Evolutionary conservation across 2,888 invertebrate genomes (phyloP).

Genomic region (Podabrus alpinus): DNA sequence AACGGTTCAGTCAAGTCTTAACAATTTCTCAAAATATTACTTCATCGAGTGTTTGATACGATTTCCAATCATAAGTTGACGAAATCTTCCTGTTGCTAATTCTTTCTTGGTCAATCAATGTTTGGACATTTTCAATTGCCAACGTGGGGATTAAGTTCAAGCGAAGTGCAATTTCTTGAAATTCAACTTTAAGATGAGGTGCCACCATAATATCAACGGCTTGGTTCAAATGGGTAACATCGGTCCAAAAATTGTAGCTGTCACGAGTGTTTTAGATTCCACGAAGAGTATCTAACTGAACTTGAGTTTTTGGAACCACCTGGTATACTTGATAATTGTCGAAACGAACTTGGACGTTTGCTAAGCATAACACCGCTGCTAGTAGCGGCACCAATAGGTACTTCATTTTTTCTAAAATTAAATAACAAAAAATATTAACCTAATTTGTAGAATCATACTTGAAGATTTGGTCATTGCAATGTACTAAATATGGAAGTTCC

Average conservation of each 20-base stretch:
- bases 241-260: conserved; percentile 54
- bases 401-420: neutral
- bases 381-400: neutral
- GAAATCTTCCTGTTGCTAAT: conserved; percentile 42
- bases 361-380: neutral
- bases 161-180: conserved; percentile 53
- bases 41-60: conserved; percentile 63
- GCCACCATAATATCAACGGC: conserved; percentile 64
- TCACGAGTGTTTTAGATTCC: neutral
- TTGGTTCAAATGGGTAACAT: conserved; percentile 45
- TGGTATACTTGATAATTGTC: conserved; percentile 46
- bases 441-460: too few species aligned
- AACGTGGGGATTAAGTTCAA: conserved; percentile 53
- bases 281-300: neutral
- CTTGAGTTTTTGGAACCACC: conserved; percentile 38
- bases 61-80: conserved; percentile 61
- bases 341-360: conserved; percentile 7
- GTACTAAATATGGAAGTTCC: too few species aligned
- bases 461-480: too few species aligned
- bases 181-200: conserved; percentile 57
- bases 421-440: too few species aligned
- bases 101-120: conserved; percentile 22
- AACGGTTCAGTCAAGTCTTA: neutral
- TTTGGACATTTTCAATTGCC: conserved; percentile 65
- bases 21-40: conserved; percentile 36